phyloP scores from a whole-genome alignment of 2,888 invertebrate species.

The Cryptocephalus moraei region DNA sequence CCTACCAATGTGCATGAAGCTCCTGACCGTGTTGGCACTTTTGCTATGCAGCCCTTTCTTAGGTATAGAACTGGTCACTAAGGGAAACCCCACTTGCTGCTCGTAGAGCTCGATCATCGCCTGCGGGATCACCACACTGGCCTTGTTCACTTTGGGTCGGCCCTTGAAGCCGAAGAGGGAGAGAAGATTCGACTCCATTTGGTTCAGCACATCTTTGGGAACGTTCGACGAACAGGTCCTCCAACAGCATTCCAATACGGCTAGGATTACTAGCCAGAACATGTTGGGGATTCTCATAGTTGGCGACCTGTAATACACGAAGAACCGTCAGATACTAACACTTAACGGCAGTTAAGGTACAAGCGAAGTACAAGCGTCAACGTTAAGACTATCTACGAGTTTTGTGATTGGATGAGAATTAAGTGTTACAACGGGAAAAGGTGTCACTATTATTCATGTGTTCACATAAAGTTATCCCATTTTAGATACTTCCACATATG shows the following conservation, averaged over 20 bases:
- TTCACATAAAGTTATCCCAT: no score
- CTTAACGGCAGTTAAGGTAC: no score
- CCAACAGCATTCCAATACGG: constrained; percentile 18
- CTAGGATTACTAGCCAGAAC: constrained; percentile 21
- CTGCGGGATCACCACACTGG: constrained; percentile 57
- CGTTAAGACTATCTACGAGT: not conserved
- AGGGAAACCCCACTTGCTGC: constrained; percentile 52
- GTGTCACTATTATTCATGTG: no score
- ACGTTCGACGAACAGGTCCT: constrained; percentile 20
- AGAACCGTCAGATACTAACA: not conserved
- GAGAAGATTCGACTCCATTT: constrained; percentile 50
- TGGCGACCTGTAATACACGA: constrained; percentile 15
- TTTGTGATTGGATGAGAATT: no score
- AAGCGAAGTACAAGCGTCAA: no score
- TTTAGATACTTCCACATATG: no score
- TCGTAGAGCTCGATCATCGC: constrained; percentile 73
- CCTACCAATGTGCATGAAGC: constrained; percentile 71
- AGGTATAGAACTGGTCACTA: constrained; percentile 54
- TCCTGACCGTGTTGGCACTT: constrained; percentile 76
- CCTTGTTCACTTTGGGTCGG: constrained; percentile 42
- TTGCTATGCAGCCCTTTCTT: constrained; percentile 59
- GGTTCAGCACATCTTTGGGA: constrained; percentile 34
- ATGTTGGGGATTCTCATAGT: constrained; percentile 17
- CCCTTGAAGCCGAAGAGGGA: constrained; percentile 49
- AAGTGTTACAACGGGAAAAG: no score